Evolutionary conservation across 2,888 invertebrate genomes (phyloP), one percentile per base, ranked within the genome.

Genomic region (Drosophila colorata): DNA sequence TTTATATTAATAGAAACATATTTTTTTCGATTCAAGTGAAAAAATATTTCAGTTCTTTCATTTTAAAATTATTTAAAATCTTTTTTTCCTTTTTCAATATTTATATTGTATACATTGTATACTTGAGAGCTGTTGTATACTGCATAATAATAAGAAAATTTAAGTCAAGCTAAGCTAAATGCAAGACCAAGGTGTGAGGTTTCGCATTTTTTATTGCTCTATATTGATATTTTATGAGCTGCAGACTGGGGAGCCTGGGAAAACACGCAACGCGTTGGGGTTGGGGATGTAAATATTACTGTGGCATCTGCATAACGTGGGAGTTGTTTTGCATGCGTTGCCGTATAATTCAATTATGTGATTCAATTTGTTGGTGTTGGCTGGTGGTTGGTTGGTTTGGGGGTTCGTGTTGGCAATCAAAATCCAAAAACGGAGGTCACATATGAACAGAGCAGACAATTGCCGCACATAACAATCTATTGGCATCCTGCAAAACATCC

Each of bases 401-500:
- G 40, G 4, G 3, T 18, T 40, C 25, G 25, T 23, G 81, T 23
- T 59, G 69, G 64, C 84, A 81, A 70, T 78, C 81, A 79, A 66
- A 72, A 60, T 47, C 33, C 28, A 43, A 48, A 64, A 49, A 46
- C 55, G 61, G 49, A 61, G 64, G 43, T 52, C 68, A 61, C 69
- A 73, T 57, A 67, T 79, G 71, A 65, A 56, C 56, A n/a, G 28
- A 53, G 40, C 53, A 48, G 59, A 68, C 51, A 69, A 57, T 46
- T 75, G 77, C 51, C 63, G 60, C 71, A 63, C 67, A 74, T 78
- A 85, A 87, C 86, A 87, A 87, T 87, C 81, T 83, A 85, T 83
- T 85, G 86, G 81, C 81, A 86, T 85, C 85, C 87, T 83, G 80
- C 64, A 87, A 86, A 87, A 83, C 87, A 86, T 83, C 88, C 88